Percentiles rank a stretch among this genome's conserved stretches.
phyloP scores from a whole-genome alignment of 2,888 invertebrate species.

The Spodoptera picta region DNA sequence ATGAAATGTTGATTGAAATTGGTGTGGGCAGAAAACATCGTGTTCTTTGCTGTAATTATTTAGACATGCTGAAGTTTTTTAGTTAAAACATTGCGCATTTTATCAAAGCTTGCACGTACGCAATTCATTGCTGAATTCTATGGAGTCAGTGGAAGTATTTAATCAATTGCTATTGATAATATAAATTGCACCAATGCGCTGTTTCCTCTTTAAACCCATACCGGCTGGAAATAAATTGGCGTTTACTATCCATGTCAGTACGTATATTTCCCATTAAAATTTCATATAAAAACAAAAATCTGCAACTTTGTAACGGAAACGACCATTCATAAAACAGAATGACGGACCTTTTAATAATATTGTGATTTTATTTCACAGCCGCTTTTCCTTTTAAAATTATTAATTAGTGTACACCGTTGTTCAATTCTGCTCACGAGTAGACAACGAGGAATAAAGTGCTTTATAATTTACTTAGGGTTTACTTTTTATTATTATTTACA shows the following conservation, averaged over 20 bases:
- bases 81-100: slow-evolving; percentile 3
- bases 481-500: slow-evolving; percentile 26
- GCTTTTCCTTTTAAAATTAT: slow-evolving; percentile 59
- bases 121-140: slow-evolving; percentile 6
- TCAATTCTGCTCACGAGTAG: slow-evolving; percentile 37
- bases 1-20: slow-evolving; percentile 39
- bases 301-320: slow-evolving; percentile 44
- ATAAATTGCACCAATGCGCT: slow-evolving; percentile 41
- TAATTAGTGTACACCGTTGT: slow-evolving; percentile 52
- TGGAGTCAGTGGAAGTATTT: slow-evolving; percentile 32
- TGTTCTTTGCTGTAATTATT: slow-evolving; percentile 20
- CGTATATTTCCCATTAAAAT: slow-evolving; percentile 33
- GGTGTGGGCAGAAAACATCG: slow-evolving; percentile 9
- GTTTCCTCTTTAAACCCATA: slow-evolving; percentile 42
- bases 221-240: slow-evolving; percentile 36
- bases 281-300: slow-evolving; percentile 43
- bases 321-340: slow-evolving; percentile 53
- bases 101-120: not conserved
- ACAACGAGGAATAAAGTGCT: slow-evolving; percentile 38
- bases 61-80: not conserved
- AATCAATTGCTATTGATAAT: slow-evolving; percentile 40
- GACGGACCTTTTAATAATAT: slow-evolving; percentile 62
- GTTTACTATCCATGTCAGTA: slow-evolving; percentile 26
- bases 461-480: slow-evolving; percentile 43
- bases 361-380: slow-evolving; percentile 60